Evolutionary conservation across 2,113 vertebrate species (phyloP).

Genomic region (Macrotis lagotis): DNA sequence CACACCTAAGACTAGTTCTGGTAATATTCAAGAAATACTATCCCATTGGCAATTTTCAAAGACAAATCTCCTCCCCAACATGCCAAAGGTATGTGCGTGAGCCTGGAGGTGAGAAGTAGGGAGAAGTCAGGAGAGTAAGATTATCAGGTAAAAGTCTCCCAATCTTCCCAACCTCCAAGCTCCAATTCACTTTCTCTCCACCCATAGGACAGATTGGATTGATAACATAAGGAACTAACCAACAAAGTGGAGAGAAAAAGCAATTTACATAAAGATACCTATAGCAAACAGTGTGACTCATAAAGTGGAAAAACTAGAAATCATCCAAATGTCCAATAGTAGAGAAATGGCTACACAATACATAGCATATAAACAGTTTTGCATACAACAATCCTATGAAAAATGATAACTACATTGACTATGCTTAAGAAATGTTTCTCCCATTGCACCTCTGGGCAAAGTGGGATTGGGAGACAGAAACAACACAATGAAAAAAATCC

Average conservation of each 20-base stretch:
- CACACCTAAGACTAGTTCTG: not conserved
- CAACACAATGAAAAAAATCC: not conserved
- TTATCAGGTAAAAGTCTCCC: not conserved
- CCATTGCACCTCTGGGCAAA: not conserved
- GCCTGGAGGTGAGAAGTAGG: not conserved
- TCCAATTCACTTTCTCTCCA: not conserved
- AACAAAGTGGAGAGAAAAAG: not conserved
- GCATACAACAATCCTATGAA: constrained; percentile 12
- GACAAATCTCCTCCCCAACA: not conserved
- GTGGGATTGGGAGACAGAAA: constrained; percentile 17
- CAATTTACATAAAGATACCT: constrained; percentile 36
- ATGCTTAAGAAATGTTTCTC: constrained; percentile 16
- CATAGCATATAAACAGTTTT: constrained; percentile 46
- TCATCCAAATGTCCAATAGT: constrained; percentile 56
- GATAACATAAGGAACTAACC: constrained; percentile 42
- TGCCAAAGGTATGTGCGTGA: not conserved
- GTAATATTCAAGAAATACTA: not conserved
- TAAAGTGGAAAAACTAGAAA: constrained; percentile 63
- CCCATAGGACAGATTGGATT: constrained; percentile 5
- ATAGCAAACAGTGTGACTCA: constrained; percentile 49
- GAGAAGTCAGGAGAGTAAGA: not conserved
- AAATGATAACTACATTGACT: constrained; percentile 39
- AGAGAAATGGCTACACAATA: constrained; percentile 33
- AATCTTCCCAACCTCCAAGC: not conserved
- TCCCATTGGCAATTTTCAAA: not conserved